A percentile compares a stretch with the other conserved stretches of the same genome.
phyloP scores from a whole-genome alignment of 2,888 invertebrate species.

The Apodemia arnacis region DNA sequence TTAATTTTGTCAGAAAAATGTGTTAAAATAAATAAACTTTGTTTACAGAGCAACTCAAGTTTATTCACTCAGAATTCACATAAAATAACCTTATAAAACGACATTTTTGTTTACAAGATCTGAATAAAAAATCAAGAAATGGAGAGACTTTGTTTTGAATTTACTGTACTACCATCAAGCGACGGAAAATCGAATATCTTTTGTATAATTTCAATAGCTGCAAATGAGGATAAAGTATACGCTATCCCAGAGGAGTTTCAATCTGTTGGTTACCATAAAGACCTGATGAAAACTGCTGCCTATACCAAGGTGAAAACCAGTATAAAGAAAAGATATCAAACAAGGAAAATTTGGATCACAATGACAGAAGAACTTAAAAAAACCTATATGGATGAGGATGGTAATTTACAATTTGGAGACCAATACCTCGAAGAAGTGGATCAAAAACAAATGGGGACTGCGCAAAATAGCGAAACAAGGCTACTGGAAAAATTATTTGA shows the following conservation, averaged over 20 bases:
- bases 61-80: slow-evolving; percentile 13
- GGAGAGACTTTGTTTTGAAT: slow-evolving; percentile 54
- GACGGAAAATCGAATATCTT: slow-evolving; percentile 54
- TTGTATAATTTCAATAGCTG: slow-evolving; percentile 47
- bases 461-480: slow-evolving; percentile 9
- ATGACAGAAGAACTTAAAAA: slow-evolving; percentile 48
- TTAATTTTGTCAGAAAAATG: not conserved
- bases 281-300: slow-evolving; percentile 33
- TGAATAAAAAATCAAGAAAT: slow-evolving; percentile 31
- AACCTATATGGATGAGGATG: slow-evolving; percentile 65
- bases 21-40: not conserved
- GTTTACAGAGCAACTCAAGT: slow-evolving; percentile 3
- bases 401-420: slow-evolving; percentile 61
- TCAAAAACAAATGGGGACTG: slow-evolving; percentile 24
- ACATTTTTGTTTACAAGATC: slow-evolving; percentile 25
- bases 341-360: slow-evolving; percentile 65
- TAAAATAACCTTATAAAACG: slow-evolving; percentile 26
- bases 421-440: slow-evolving; percentile 74
- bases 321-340: slow-evolving; percentile 64
- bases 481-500: slow-evolving; percentile 60
- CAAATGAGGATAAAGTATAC: slow-evolving; percentile 33
- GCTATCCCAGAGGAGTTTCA: slow-evolving; percentile 65
- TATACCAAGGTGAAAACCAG: slow-evolving; percentile 67
- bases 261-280: slow-evolving; percentile 42
- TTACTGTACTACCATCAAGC: slow-evolving; percentile 37